phyloP scores from a whole-genome alignment of 2,113 vertebrate genomes.

The Elephas maximus region DNA sequence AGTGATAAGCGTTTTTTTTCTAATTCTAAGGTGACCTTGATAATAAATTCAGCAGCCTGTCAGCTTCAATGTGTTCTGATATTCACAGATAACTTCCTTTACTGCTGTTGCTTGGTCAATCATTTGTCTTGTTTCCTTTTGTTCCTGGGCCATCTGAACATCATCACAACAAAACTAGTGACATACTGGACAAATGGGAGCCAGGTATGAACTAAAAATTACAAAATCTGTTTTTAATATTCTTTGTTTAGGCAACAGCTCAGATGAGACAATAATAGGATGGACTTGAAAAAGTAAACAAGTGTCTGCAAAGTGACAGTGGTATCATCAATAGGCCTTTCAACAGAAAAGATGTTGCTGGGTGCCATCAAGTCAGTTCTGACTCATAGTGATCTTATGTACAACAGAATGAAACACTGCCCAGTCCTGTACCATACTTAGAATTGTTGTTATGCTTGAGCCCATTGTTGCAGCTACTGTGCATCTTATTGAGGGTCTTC shows the following conservation, averaged over 20 bases:
- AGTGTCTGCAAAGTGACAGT: neutral
- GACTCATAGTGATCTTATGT: too few species aligned
- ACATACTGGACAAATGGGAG: slow-evolving; percentile 28
- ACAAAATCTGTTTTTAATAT: slow-evolving; percentile 40
- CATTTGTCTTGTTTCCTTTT: slow-evolving; percentile 64
- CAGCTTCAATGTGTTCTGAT: slow-evolving; percentile 74
- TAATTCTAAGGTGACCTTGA: slow-evolving; percentile 74
- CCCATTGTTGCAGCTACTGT: too few species aligned
- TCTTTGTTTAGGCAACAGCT: slow-evolving; percentile 50
- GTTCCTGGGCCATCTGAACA: neutral
- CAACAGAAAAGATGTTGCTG: neutral
- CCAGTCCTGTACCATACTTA: too few species aligned
- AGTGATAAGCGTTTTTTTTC: slow-evolving; percentile 40
- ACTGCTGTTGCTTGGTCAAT: slow-evolving; percentile 30
- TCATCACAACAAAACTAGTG: slow-evolving; percentile 29
- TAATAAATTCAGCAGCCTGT: slow-evolving; percentile 60
- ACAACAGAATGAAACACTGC: too few species aligned
- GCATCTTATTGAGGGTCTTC: too few species aligned
- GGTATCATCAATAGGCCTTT: neutral
- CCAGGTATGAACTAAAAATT: neutral
- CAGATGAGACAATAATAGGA: slow-evolving; percentile 48
- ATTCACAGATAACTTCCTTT: slow-evolving; percentile 80
- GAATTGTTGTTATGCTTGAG: too few species aligned
- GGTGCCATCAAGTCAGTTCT: too few species aligned
- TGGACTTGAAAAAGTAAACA: neutral